Evolutionary conservation across 2,113 vertebrate genomes (phyloP), one percentile per base, ranked within the genome.

Genomic region (Eonycteris spelaea): DNA sequence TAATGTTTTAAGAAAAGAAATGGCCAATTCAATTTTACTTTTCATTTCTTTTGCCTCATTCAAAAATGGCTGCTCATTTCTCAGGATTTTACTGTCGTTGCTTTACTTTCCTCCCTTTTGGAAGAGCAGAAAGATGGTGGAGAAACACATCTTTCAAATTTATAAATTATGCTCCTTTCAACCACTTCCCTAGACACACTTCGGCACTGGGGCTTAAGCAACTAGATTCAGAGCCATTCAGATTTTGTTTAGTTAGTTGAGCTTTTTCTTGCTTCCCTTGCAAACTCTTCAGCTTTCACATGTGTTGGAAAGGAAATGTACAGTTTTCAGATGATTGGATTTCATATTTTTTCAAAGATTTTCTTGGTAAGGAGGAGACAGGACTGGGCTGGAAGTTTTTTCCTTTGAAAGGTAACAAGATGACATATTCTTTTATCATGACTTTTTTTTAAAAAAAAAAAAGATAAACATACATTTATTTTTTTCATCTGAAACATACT

Each of bases 391-490:
- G 55, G 7, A 90, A 75, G 22, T 28, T 90, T 90, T 94, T 94
- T 28, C 53, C 74, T 96, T 89, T 86, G 38, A 90, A 90, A 95
- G 79, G 14, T 91, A 88, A 82, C 26, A 93, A 77, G 35, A 71
- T 57, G 68, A 33, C 30, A 55, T 86, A 19, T 79, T 96, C 2
- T 73, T 94, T 95, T 93, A 61, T 82, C 18, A 10, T 68, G 53
- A 75, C 33, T 40, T 4, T 79, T 95, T 88, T 8, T 40, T 74
- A 7, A 45, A 45, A 45, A 45, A 45, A 8, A 51, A 14, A 51
- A 14, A 51, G 12, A 51, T 51, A 51, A 51, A 14, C 53, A n/a
- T 71, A 78, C 68, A 16, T 89, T 92, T 71, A 2, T 73, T 65
- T 86, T 94, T 94, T 63, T 48, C 19, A 57, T n/a, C 12, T 57